Evolutionary conservation across 2,888 invertebrate species (phyloP).

Genomic region (Marronus borbonicus): DNA sequence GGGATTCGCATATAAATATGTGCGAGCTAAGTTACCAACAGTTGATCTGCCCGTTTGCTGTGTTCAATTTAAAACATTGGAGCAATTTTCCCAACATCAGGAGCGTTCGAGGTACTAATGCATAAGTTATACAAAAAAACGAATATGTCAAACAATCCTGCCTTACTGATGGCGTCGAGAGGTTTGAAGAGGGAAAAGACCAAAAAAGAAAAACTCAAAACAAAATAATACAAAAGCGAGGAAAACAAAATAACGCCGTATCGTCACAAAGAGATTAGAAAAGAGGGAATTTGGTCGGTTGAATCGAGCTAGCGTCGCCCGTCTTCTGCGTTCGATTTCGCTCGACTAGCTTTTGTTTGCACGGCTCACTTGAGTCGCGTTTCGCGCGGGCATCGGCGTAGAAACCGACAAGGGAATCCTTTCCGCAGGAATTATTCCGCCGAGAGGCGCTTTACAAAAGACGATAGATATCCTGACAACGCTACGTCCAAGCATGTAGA

Average conservation of each 20-base stretch:
- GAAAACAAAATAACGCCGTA: background rate
- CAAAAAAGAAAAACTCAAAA: background rate
- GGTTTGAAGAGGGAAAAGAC: background rate
- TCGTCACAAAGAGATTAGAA: slow-evolving; percentile 17
- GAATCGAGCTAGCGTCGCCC: background rate
- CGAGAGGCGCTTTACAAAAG: slow-evolving; percentile 9
- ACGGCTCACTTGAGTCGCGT: slow-evolving; percentile 67
- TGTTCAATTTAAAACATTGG: too few relatives aligned
- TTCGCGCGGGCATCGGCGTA: slow-evolving; percentile 65
- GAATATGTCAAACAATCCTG: too few relatives aligned
- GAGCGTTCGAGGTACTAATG: too few relatives aligned
- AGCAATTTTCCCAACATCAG: too few relatives aligned
- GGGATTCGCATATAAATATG: too few relatives aligned
- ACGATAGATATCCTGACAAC: background rate
- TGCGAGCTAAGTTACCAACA: too few relatives aligned
- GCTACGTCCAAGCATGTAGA: too few relatives aligned
- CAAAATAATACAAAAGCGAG: background rate
- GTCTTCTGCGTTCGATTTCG: slow-evolving; percentile 54
- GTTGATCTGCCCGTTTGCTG: too few relatives aligned
- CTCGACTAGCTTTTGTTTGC: slow-evolving; percentile 67
- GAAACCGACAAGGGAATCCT: slow-evolving; percentile 70
- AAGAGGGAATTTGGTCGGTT: slow-evolving; percentile 20
- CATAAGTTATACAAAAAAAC: too few relatives aligned
- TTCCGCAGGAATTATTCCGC: slow-evolving; percentile 65
- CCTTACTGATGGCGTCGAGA: too few relatives aligned